Conservation (phyloP, 2,797 vertebrate genomes). For the Halcyon leucocephala region DNA sequence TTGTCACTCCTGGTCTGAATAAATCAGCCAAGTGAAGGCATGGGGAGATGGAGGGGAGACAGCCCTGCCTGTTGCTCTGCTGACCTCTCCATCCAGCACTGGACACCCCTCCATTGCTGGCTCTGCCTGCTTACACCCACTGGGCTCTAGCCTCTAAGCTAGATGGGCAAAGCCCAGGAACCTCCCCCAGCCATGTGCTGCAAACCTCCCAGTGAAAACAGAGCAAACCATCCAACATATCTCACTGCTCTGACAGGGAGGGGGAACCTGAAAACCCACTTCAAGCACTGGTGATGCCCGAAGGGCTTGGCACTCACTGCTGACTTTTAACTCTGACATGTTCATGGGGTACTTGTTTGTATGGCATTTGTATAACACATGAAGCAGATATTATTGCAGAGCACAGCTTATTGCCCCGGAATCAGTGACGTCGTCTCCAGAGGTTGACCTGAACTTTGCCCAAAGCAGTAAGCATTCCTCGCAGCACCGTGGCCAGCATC, state of each 20-base stretch:
- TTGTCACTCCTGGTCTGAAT: background rate
- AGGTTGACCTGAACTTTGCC: background rate
- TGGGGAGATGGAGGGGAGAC: background rate
- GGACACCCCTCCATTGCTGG: background rate
- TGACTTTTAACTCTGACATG: background rate
- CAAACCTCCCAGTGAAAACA: background rate
- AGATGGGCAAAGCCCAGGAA: too few species aligned
- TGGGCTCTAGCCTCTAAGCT: background rate
- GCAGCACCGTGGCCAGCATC: fast-evolving
- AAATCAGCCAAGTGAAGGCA: background rate
- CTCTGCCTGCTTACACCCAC: background rate
- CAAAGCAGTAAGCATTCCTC: background rate
- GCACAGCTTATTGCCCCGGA: fast-evolving
- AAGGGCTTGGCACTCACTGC: background rate
- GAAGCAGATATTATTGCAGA: background rate
- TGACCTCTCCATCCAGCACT: background rate
- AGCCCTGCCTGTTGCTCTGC: background rate
- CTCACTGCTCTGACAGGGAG: background rate
- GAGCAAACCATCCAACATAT: background rate
- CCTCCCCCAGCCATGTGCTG: fast-evolving
- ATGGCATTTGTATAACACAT: background rate
- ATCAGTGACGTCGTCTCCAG: background rate
- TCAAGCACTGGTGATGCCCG: background rate
- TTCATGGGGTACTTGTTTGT: background rate
- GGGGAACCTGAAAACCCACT: background rate